phyloP scores from a whole-genome alignment of 1,140 invertebrate species.

The Tetragnatha versicolor region DNA sequence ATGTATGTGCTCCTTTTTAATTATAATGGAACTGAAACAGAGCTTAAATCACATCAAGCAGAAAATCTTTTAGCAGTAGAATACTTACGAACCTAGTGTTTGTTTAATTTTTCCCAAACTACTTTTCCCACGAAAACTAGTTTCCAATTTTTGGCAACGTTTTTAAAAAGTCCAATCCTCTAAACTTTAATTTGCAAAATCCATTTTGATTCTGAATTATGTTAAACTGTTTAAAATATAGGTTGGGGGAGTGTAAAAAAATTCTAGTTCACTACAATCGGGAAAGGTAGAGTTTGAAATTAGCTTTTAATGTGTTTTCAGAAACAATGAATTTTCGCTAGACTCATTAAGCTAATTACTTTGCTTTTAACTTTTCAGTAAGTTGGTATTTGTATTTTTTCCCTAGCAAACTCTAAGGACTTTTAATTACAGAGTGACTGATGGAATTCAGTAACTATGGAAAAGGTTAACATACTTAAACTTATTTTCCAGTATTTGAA shows the following conservation, averaged over 20 bases:
- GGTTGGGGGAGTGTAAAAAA: neutral
- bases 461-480: conserved; percentile 26
- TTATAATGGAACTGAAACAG: no score
- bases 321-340: conserved; percentile 29
- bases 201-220: neutral
- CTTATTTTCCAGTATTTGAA: no score
- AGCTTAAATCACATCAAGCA: no score
- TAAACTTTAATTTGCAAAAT: neutral
- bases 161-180: no score
- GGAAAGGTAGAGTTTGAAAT: neutral
- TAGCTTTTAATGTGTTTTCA: conserved; percentile 30
- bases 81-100: no score
- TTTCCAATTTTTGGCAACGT: no score
- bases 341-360: conserved; percentile 31
- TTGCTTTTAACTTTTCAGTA: conserved; percentile 21
- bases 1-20: no score
- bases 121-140: no score
- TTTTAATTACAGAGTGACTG: conserved; percentile 31
- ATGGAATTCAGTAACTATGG: conserved; percentile 6
- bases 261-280: neutral
- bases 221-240: neutral
- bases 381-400: neutral
- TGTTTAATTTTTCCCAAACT: no score
- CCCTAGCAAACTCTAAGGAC: neutral
- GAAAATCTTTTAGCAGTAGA: no score